phyloP scores from a whole-genome alignment of 2,113 vertebrate species.

The Gallinago paraguaiae region DNA sequence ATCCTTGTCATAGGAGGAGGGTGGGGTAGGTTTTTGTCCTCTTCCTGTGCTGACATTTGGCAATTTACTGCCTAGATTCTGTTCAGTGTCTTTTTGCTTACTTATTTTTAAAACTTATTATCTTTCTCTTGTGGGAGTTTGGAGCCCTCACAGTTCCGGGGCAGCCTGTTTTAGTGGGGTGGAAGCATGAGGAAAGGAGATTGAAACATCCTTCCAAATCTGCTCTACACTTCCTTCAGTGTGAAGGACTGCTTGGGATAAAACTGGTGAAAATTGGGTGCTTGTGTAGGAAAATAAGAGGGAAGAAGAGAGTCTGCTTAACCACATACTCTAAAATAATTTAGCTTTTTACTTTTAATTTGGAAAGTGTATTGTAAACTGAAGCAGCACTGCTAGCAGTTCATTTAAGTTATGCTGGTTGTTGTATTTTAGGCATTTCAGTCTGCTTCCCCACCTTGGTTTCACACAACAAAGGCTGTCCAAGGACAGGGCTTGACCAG shows the following conservation, averaged over 20 bases:
- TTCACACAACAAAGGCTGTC: background rate
- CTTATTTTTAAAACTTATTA: background rate
- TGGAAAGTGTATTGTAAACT: background rate
- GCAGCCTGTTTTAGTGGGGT: background rate
- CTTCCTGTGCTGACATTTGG: slow-evolving; percentile 16
- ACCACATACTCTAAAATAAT: background rate
- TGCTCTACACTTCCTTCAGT: no score
- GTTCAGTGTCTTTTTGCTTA: background rate
- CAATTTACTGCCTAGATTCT: background rate
- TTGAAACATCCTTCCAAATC: background rate
- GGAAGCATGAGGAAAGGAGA: background rate
- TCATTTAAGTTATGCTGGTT: background rate
- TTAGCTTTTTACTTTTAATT: background rate
- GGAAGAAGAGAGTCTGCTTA: background rate
- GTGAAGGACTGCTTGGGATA: background rate
- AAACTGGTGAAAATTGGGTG: background rate
- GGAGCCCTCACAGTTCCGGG: background rate
- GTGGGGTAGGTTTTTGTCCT: slow-evolving; percentile 31
- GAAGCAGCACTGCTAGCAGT: background rate
- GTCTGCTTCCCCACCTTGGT: background rate
- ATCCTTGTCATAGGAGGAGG: slow-evolving; percentile 41
- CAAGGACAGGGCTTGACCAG: background rate
- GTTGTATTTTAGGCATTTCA: background rate
- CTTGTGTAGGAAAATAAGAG: background rate
- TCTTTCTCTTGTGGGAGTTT: background rate